Percentiles rank a stretch among this genome's conserved stretches.
phyloP scores from a whole-genome alignment of 2,797 vertebrate species.

The Chaenodraco wilsoni region DNA sequence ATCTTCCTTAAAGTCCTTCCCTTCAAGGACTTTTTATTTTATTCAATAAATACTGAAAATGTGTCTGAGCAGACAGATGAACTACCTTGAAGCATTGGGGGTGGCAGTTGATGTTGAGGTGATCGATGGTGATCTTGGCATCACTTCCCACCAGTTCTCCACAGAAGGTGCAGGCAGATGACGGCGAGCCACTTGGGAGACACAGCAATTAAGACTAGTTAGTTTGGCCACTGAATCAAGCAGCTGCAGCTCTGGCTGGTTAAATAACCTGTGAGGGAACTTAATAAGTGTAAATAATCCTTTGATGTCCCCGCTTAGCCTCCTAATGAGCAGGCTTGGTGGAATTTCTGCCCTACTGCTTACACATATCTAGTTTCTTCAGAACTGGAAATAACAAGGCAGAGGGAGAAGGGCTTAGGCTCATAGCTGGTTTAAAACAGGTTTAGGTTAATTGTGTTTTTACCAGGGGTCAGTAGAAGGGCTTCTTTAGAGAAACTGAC shows the following conservation, averaged over 20 bases:
- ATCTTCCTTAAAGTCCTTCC: neutral
- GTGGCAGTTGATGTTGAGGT: constrained; percentile 94
- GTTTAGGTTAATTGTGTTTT: constrained; percentile 35
- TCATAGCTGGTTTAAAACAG: constrained; percentile 44
- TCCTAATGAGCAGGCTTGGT: constrained; percentile 60
- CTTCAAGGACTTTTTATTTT: constrained; percentile 6
- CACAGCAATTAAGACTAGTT: constrained; percentile 37
- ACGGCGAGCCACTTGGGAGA: constrained; percentile 44
- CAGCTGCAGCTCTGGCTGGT: constrained; percentile 28
- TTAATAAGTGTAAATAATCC: constrained; percentile 69
- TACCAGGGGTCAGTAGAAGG: constrained; percentile 50
- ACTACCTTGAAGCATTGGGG: constrained; percentile 94
- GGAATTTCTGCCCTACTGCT: constrained; percentile 57
- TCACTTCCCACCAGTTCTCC: constrained; percentile 86
- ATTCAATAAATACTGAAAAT: constrained; percentile 1
- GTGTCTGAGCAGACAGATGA: constrained; percentile 14
- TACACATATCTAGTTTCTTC: constrained; percentile 48
- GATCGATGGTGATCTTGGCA: constrained; percentile 92
- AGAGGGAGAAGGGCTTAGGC: constrained; percentile 26
- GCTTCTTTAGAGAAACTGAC: constrained; percentile 64
- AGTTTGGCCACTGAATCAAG: constrained; percentile 20
- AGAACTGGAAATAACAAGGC: constrained; percentile 43
- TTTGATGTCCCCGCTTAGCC: constrained; percentile 56
- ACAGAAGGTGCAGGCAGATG: constrained; percentile 90
- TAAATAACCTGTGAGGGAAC: constrained; percentile 51